Conservation (phyloP, 2,113 vertebrate genomes). For the Pachycephala philippinensis region DNA sequence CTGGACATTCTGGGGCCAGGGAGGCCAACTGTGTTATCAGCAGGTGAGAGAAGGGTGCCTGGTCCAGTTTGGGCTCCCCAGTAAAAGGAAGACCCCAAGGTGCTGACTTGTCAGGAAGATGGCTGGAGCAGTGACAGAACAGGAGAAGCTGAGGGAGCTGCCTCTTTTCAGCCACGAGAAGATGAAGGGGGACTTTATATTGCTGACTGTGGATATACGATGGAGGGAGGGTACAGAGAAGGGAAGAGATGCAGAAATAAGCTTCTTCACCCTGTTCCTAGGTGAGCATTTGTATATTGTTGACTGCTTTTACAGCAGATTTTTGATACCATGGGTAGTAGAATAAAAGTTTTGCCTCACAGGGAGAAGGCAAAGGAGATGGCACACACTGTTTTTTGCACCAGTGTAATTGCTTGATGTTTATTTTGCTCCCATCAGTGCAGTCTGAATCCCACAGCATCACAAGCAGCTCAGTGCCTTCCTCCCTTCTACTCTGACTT, state of each 20-base stretch:
- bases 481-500: not conserved
- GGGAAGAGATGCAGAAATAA: not conserved
- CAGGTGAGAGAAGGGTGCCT: not conserved
- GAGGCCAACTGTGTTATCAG: not conserved
- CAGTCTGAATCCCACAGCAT: not conserved
- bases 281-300: not conserved
- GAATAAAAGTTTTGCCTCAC: not conserved
- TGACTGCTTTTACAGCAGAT: not conserved
- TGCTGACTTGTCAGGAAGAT: not conserved
- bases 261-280: fast-evolving
- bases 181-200: not conserved
- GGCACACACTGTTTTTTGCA: fast-evolving
- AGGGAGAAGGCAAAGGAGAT: not conserved
- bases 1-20: not conserved
- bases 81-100: not conserved
- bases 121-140: not conserved
- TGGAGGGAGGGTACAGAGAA: not conserved
- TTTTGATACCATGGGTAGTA: not conserved
- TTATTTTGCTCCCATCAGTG: not conserved
- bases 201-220: not conserved
- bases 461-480: not conserved
- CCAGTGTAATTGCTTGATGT: not conserved
- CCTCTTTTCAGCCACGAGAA: not conserved
- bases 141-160: not conserved
- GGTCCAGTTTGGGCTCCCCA: not conserved